phyloP scores from a whole-genome alignment of 2,888 invertebrate species.

The Candidula unifasciata region DNA sequence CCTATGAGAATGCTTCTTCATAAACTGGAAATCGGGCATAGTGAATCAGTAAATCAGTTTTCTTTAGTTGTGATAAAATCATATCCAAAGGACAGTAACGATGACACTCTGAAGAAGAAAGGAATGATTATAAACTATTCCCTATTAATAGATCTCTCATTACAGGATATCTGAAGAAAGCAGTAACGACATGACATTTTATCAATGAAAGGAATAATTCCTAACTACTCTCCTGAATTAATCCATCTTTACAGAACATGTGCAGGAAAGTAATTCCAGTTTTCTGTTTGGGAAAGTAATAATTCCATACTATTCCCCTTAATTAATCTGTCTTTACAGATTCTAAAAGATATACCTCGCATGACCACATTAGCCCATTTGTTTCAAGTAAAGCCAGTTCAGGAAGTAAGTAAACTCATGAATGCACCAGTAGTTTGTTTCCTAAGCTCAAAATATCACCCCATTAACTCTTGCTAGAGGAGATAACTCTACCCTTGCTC shows the following conservation, averaged over 20 bases:
- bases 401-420: conserved; percentile 69
- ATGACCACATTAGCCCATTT: conserved; percentile 74
- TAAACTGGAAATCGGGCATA: too few species aligned
- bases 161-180: too few species aligned
- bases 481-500: not conserved
- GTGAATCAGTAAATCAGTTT: too few species aligned
- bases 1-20: too few species aligned
- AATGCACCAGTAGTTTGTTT: not conserved
- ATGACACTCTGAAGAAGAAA: too few species aligned
- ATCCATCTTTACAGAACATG: conserved; percentile 70
- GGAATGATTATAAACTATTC: too few species aligned
- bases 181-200: too few species aligned
- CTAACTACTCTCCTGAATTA: not conserved
- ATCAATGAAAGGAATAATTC: too few species aligned
- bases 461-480: not conserved
- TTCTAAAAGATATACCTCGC: conserved; percentile 75
- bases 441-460: not conserved
- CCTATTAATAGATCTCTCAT: too few species aligned
- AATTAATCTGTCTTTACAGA: conserved; percentile 67
- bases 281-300: not conserved
- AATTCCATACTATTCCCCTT: not conserved
- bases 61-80: too few species aligned
- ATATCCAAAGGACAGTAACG: too few species aligned
- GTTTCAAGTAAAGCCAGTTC: conserved; percentile 71
- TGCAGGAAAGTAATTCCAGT: too few species aligned